phyloP scores from a whole-genome alignment of 1,140 invertebrate genomes.

The Bombyx mandarina region DNA sequence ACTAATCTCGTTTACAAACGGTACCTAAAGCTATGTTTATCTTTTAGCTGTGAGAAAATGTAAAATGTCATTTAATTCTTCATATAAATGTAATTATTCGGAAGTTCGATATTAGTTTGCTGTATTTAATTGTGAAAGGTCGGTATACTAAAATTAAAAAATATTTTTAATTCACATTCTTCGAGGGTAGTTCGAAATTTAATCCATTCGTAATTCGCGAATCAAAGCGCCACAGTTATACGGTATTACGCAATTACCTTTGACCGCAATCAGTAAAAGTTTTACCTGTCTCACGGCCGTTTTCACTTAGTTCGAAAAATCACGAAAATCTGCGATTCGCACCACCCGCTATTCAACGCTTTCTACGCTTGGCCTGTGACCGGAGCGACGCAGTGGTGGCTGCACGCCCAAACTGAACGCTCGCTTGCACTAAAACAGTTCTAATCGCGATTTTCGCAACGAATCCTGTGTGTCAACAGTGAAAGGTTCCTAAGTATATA shows the following conservation, averaged over 20 bases:
- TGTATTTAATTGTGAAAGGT: no score
- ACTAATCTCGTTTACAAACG: no score
- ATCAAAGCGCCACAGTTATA: slow-evolving; percentile 3
- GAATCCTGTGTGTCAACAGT: slow-evolving; percentile 40
- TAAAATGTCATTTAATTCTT: no score
- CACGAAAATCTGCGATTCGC: slow-evolving; percentile 36
- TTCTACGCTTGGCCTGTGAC: slow-evolving; percentile 27
- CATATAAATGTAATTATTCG: no score
- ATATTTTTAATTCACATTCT: no score
- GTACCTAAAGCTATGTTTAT: no score
- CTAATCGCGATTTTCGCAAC: slow-evolving; percentile 15
- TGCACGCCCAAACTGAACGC: slow-evolving; percentile 24
- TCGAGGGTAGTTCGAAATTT: no score
- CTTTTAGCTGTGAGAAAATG: no score
- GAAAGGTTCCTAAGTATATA: slow-evolving; percentile 52
- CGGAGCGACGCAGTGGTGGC: slow-evolving; percentile 16
- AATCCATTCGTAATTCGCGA: no score
- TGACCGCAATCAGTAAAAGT: slow-evolving; percentile 26
- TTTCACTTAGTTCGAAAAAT: slow-evolving; percentile 36
- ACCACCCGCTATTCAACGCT: slow-evolving; percentile 37
- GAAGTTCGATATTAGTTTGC: no score
- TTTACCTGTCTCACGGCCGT: slow-evolving; percentile 37
- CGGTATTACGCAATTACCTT: slow-evolving; percentile 19
- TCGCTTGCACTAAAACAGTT: slow-evolving; percentile 25
- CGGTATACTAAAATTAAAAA: no score